Evolutionary conservation across 2,113 vertebrate species (phyloP).

Genomic region (Cyprinodon tularosa): DNA sequence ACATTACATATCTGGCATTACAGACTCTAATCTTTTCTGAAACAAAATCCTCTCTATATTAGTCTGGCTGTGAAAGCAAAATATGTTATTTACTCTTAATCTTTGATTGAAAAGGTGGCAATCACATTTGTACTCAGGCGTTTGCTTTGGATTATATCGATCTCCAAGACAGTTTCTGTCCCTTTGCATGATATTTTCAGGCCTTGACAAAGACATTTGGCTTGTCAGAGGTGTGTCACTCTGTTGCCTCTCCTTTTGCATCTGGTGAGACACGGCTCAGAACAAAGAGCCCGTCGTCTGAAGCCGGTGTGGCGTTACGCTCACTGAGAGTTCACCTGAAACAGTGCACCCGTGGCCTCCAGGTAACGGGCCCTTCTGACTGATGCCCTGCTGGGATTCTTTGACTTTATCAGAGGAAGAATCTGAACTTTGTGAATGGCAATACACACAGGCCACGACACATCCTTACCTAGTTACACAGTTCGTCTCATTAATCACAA

Average conservation of each 20-base stretch:
- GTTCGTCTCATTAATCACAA: constrained; percentile 37
- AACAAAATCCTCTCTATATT: too few relatives aligned
- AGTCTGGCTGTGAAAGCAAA: background rate
- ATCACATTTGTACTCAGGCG: background rate
- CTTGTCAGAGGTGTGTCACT: constrained; percentile 44
- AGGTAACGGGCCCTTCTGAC: constrained; percentile 68
- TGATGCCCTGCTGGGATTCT: constrained; percentile 62
- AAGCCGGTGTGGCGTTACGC: constrained; percentile 76
- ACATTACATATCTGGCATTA: too few relatives aligned
- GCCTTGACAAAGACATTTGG: constrained; percentile 31
- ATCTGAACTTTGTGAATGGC: constrained; percentile 72
- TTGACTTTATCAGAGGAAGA: constrained; percentile 62
- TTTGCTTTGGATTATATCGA: background rate
- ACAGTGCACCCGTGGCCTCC: constrained; percentile 77
- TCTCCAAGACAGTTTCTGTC: constrained; percentile 32
- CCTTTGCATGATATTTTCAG: constrained; percentile 35
- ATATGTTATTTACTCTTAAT: background rate
- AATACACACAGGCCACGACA: constrained; percentile 68
- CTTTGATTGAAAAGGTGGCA: background rate
- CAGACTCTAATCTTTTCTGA: too few relatives aligned
- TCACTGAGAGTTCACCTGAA: constrained; percentile 79
- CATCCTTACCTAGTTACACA: constrained; percentile 52
- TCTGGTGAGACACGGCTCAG: constrained; percentile 63
- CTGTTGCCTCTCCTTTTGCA: constrained; percentile 36
- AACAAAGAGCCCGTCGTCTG: constrained; percentile 70